A percentile compares a stretch with the other conserved stretches of the same genome.
Conservation (phyloP, 2,113 vertebrate species). For the Rhegmatorhina hoffmannsi region DNA sequence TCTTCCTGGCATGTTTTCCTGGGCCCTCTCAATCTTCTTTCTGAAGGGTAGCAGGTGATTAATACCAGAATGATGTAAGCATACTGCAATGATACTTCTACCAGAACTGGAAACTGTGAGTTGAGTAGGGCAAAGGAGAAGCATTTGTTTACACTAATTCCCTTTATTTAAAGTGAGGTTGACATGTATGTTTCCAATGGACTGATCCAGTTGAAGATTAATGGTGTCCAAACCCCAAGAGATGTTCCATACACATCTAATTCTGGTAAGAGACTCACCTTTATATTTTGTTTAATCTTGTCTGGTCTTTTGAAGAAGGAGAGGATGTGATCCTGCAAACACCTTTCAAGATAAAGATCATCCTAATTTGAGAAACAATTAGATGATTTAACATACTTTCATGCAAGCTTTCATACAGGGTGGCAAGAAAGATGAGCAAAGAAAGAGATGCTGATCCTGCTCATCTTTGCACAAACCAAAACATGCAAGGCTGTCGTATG, state of each 20-base stretch:
- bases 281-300: neutral
- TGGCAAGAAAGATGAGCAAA: neutral
- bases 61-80: neutral
- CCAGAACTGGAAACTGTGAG: neutral
- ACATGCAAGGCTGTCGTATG: neutral
- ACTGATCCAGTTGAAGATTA: slow-evolving; percentile 51
- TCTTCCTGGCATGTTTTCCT: neutral
- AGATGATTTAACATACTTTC: neutral
- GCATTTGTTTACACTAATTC: neutral
- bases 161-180: slow-evolving; percentile 56
- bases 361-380: neutral
- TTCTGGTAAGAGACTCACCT: slow-evolving; percentile 39
- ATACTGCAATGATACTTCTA: neutral
- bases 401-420: neutral
- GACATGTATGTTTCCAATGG: slow-evolving; percentile 61
- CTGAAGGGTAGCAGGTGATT: neutral
- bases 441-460: neutral
- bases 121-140: neutral
- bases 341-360: neutral
- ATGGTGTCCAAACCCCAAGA: slow-evolving; percentile 40
- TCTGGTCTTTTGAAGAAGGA: neutral
- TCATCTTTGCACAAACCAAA: neutral
- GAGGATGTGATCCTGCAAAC: neutral
- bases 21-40: neutral
- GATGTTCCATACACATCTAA: slow-evolving; percentile 57